Conservation (phyloP, 1,140 invertebrate genomes). For the Megalopta genalis region DNA sequence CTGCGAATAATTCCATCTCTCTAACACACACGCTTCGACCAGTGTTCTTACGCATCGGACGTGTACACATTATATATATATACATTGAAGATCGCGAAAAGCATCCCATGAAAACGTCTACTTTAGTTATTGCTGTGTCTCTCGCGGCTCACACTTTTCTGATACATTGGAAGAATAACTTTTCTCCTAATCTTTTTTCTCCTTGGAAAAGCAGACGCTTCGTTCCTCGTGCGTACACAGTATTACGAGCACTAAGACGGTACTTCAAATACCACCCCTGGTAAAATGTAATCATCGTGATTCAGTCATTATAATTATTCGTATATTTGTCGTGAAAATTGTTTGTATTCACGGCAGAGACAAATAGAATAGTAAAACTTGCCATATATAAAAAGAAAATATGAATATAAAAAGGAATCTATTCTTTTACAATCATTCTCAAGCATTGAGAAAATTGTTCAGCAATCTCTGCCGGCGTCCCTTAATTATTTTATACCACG, state of each 20-base stretch:
- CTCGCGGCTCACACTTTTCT: background rate
- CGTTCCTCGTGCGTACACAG: background rate
- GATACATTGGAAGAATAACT: background rate
- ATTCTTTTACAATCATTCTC: too few species aligned
- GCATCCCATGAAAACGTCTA: conserved; percentile 21
- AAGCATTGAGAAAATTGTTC: too few species aligned
- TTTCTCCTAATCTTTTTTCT: conserved; percentile 1
- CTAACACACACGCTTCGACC: conserved; percentile 2
- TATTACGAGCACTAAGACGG: background rate
- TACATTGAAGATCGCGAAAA: conserved; percentile 27
- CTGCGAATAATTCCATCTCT: conserved; percentile 15
- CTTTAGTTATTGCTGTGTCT: conserved; percentile 32
- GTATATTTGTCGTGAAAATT: too few species aligned
- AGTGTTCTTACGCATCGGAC: conserved; percentile 14
- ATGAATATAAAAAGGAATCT: too few species aligned
- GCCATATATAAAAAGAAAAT: too few species aligned
- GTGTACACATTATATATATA: conserved; percentile 33
- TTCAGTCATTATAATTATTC: too few species aligned
- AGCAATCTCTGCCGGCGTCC: too few species aligned
- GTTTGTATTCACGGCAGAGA: too few species aligned
- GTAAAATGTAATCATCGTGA: too few species aligned
- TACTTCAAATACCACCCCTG: conserved; percentile 7
- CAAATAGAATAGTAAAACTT: too few species aligned
- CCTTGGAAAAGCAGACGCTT: conserved; percentile 1
- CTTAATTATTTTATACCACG: too few species aligned